Percentiles rank a stretch among this genome's conserved stretches.
These are phyloP conservation scores for Tenthredo livida DNA, from an alignment of 2,888 invertebrate genomes.

Conservation along the genomic window DNA sequence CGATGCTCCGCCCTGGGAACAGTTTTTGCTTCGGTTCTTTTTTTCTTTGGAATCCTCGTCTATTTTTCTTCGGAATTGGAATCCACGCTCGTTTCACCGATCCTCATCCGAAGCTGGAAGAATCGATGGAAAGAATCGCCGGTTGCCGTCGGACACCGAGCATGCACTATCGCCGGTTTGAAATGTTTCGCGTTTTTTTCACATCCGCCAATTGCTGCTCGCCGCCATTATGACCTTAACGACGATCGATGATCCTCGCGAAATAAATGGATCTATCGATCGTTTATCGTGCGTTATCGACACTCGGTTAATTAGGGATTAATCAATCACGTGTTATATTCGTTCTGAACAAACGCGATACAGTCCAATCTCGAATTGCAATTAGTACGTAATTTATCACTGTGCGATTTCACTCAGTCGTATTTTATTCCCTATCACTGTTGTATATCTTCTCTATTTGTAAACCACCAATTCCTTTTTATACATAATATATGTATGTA, in stretches of 20 bases:
- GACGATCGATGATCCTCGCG: not conserved
- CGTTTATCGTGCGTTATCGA: not conserved
- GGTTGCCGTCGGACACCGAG: conserved; percentile 37
- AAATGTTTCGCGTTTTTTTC: not conserved
- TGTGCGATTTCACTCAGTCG: not conserved
- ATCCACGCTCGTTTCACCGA: not conserved
- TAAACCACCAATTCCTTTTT: not conserved
- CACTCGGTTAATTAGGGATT: conserved; percentile 15
- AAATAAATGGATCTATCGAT: conserved; percentile 5
- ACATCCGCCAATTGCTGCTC: not conserved
- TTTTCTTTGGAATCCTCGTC: not conserved
- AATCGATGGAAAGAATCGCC: conserved; percentile 10
- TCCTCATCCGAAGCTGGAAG: not conserved
- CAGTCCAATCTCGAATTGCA: not conserved
- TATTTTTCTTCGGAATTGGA: not conserved
- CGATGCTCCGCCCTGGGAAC: not conserved
- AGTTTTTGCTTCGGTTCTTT: not conserved
- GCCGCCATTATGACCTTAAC: conserved; percentile 13
- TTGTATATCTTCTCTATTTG: not conserved
- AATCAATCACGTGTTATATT: not conserved
- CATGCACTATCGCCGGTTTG: not conserved
- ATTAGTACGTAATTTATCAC: conserved; percentile 30
- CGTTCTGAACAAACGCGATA: not conserved
- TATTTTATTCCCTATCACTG: conserved; percentile 23
- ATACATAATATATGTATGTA: not conserved